Percentiles rank a stretch among this genome's conserved stretches.
Conservation (phyloP, 1,140 invertebrate species). For the Drosophila murphyi region DNA sequence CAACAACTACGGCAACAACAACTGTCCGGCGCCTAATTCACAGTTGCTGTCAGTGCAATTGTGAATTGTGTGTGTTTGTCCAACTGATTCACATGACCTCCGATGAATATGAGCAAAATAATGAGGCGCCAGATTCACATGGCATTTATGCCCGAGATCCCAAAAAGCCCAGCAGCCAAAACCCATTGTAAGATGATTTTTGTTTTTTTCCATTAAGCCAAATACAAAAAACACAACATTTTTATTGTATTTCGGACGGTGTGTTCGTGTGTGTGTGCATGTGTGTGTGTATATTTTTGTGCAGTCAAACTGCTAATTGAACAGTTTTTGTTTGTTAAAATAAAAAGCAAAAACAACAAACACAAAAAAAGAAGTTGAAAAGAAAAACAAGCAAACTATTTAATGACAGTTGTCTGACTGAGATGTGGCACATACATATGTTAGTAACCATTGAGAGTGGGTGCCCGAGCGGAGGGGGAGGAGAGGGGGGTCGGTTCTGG, state of each 20-base stretch:
- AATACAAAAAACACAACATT: neutral
- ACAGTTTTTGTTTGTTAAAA: constrained; percentile 61
- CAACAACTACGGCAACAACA: neutral
- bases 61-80: constrained; percentile 56
- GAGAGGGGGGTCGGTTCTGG: neutral
- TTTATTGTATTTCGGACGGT: constrained; percentile 17
- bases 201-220: constrained; percentile 9
- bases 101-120: constrained; percentile 17
- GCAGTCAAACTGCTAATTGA: constrained; percentile 63
- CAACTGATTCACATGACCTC: constrained; percentile 67
- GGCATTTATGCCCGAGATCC: constrained; percentile 14
- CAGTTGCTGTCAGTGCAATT: constrained; percentile 1
- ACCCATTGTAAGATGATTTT: constrained; percentile 26
- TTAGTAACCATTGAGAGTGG: neutral
- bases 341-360: constrained; percentile 18
- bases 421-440: neutral
- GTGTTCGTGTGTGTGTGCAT: too few species aligned
- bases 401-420: constrained; percentile 43
- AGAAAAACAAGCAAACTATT: constrained; percentile 53
- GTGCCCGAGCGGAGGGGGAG: too few species aligned
- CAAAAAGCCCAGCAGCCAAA: constrained; percentile 4
- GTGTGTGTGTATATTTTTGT: constrained; percentile 8
- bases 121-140: constrained; percentile 49
- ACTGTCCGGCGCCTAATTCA: neutral
- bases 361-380: constrained; percentile 38